Percentiles rank a stretch among this genome's conserved stretches.
phyloP scores from a whole-genome alignment of 2,797 vertebrate species.

The Hoplostethus mediterraneus region DNA sequence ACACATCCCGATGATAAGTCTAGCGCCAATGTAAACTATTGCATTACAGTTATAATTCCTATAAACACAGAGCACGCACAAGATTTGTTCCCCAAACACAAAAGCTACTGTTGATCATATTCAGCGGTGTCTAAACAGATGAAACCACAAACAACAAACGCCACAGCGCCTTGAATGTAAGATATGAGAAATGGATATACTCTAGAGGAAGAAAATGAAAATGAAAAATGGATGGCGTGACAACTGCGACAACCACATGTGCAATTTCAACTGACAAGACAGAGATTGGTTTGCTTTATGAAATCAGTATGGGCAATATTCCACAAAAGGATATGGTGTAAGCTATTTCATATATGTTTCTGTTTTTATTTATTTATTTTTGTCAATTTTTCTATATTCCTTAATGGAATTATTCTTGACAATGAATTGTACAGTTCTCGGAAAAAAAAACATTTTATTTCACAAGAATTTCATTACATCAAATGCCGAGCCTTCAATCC shows the following conservation, averaged over 20 bases:
- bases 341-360: background rate
- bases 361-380: slow-evolving; percentile 17
- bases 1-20: slow-evolving; percentile 25
- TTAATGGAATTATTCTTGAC: slow-evolving; percentile 62
- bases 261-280: slow-evolving; percentile 46
- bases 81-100: slow-evolving; percentile 33
- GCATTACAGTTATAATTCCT: slow-evolving; percentile 35
- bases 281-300: slow-evolving; percentile 37
- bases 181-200: slow-evolving; percentile 8
- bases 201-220: slow-evolving; percentile 8
- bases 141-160: slow-evolving; percentile 32
- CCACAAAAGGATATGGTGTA: slow-evolving; percentile 14
- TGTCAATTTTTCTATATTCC: slow-evolving; percentile 75
- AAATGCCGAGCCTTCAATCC: slow-evolving; percentile 55
- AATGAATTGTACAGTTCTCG: slow-evolving; percentile 48
- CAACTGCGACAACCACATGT: slow-evolving; percentile 10
- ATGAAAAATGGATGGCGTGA: slow-evolving; percentile 16
- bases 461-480: slow-evolving; percentile 66
- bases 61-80: slow-evolving; percentile 33
- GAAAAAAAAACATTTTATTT: slow-evolving; percentile 45
- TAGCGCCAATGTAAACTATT: slow-evolving; percentile 27
- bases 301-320: slow-evolving; percentile 32
- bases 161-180: slow-evolving; percentile 5
- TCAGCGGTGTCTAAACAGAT: slow-evolving; percentile 36
- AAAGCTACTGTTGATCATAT: slow-evolving; percentile 37